A percentile compares a stretch with the other conserved stretches of the same genome.
These are phyloP conservation scores for Athalia cordata DNA, from an alignment of 2,888 invertebrate species.

Conservation along the genomic window DNA sequence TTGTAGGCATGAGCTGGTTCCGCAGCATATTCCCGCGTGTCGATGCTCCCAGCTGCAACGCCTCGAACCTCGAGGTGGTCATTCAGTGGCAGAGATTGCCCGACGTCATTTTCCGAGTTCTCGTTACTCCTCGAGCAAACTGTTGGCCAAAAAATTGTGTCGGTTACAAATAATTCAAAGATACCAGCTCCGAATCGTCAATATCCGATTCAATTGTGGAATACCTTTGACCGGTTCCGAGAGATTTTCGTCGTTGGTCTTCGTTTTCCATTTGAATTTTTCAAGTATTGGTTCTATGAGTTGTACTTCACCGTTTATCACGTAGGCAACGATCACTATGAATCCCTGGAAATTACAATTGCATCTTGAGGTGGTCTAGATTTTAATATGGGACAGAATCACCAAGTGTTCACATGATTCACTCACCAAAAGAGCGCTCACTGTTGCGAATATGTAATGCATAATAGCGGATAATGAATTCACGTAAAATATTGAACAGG, in stretches of 20 bases:
- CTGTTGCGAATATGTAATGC: conserved; percentile 78
- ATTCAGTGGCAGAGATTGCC: conserved; percentile 66
- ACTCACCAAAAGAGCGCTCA: conserved; percentile 79
- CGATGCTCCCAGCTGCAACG: conserved; percentile 65
- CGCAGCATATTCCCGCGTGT: conserved; percentile 65
- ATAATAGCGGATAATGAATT: conserved; percentile 78
- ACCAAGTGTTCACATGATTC: conserved; percentile 12
- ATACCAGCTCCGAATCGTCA: conserved; percentile 2
- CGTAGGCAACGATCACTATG: conserved; percentile 62
- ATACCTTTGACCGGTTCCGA: conserved; percentile 70
- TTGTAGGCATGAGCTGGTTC: conserved; percentile 56
- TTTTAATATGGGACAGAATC: conserved; percentile 32
- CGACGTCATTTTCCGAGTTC: conserved; percentile 80
- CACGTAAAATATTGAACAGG: conserved; percentile 80
- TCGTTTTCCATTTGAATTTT: conserved; percentile 63
- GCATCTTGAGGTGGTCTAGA: no score
- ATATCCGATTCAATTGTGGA: neutral
- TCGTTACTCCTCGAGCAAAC: conserved; percentile 80
- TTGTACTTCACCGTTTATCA: conserved; percentile 63
- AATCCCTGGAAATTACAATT: conserved; percentile 59
- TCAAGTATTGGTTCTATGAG: conserved; percentile 62
- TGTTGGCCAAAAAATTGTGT: conserved; percentile 57
- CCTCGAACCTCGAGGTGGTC: conserved; percentile 61
- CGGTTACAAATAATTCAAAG: neutral
- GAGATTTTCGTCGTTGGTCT: conserved; percentile 60